Conservation (phyloP, 1,140 invertebrate genomes). For the Calliopsis andreniformis region DNA sequence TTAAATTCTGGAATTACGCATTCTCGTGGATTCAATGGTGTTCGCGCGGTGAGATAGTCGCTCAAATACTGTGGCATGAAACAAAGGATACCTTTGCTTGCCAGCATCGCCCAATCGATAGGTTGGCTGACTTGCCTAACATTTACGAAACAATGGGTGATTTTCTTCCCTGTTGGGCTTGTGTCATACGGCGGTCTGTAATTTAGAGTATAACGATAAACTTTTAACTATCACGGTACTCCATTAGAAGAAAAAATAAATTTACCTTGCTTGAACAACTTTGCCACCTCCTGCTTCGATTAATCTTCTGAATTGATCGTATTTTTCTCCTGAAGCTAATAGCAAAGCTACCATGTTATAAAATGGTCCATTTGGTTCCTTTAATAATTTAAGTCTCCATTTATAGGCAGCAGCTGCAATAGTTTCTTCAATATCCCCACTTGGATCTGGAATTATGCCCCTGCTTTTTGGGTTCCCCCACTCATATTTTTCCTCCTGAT, state of each 20-base stretch:
- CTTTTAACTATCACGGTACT: background rate
- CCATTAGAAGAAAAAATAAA: background rate
- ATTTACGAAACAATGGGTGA: constrained; percentile 84
- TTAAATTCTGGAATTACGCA: constrained; percentile 79
- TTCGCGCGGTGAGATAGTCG: constrained; percentile 78
- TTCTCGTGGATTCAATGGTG: constrained; percentile 75
- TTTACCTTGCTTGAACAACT: constrained; percentile 83
- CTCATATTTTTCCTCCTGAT: constrained; percentile 89
- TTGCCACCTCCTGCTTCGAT: constrained; percentile 87
- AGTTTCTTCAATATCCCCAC: constrained; percentile 78
- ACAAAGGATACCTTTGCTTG: constrained; percentile 81
- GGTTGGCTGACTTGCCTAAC: constrained; percentile 79
- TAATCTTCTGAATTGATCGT: constrained; percentile 85
- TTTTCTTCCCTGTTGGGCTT: constrained; percentile 73
- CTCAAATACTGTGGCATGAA: constrained; percentile 83
- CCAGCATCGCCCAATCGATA: constrained; percentile 81
- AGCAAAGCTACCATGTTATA: constrained; percentile 86
- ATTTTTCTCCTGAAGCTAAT: constrained; percentile 84
- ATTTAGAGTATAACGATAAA: background rate
- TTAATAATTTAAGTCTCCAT: constrained; percentile 83
- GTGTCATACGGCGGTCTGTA: constrained; percentile 76
- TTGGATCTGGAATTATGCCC: constrained; percentile 78
- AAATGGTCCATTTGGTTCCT: constrained; percentile 84
- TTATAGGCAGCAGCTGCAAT: constrained; percentile 84
- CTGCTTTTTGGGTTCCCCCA: constrained; percentile 87